Evolutionary conservation across 1,140 invertebrate genomes (phyloP).

Genomic region (Ips nitidus): DNA sequence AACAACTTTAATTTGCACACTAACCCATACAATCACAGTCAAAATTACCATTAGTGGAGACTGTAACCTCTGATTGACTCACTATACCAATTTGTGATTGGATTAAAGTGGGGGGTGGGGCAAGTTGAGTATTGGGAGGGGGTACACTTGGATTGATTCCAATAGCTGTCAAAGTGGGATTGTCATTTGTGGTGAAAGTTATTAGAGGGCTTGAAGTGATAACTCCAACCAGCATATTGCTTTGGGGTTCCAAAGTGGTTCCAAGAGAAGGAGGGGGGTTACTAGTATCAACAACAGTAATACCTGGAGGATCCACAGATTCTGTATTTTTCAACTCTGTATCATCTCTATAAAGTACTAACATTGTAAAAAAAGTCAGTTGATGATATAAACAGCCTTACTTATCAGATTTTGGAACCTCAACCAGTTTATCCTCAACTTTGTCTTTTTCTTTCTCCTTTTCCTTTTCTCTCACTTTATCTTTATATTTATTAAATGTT

Average conservation of each 20-base stretch:
- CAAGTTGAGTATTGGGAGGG: conserved; percentile 2
- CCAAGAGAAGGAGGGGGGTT: neutral
- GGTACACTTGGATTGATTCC: conserved; percentile 6
- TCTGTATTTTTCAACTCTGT: too few species aligned
- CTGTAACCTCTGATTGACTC: neutral
- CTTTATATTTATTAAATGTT: conserved; percentile 50
- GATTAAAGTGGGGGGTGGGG: conserved; percentile 6
- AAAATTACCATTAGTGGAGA: neutral
- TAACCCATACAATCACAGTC: neutral
- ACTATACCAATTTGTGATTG: conserved; percentile 17
- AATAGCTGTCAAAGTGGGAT: neutral
- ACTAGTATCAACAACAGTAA: neutral
- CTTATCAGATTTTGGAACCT: too few species aligned
- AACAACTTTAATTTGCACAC: neutral
- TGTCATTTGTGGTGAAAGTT: neutral
- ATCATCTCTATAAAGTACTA: too few species aligned
- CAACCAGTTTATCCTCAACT: too few species aligned
- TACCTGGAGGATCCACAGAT: neutral
- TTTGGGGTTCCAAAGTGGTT: too few species aligned
- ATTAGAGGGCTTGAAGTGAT: neutral
- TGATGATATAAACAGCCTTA: too few species aligned
- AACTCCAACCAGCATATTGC: too few species aligned
- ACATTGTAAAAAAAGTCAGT: too few species aligned
- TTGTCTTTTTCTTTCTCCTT: conserved; percentile 21
- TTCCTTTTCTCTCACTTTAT: conserved; percentile 41